phyloP scores from a whole-genome alignment of 2,888 invertebrate species.

The Neoscelio sp. region DNA sequence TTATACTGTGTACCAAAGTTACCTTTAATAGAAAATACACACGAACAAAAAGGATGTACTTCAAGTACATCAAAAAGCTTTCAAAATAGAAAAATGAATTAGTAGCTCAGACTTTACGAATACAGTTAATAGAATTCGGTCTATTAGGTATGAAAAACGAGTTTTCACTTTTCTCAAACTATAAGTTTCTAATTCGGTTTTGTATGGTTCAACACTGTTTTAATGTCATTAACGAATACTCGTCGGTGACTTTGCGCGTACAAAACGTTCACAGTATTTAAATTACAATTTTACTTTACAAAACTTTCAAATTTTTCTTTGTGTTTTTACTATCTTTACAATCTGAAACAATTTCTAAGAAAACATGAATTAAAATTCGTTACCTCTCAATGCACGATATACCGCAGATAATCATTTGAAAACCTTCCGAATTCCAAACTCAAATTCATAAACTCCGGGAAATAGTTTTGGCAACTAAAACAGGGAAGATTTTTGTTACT shows the following conservation, averaged over 20 bases:
- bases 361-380: too few species aligned
- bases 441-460: too few species aligned
- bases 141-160: constrained; percentile 56
- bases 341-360: too few species aligned
- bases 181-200: constrained; percentile 50
- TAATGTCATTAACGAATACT: constrained; percentile 44
- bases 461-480: constrained; percentile 6
- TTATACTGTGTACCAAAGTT: too few species aligned
- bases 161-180: constrained; percentile 59
- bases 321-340: too few species aligned
- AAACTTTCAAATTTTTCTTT: too few species aligned
- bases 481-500: neutral
- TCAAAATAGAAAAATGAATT: constrained; percentile 61
- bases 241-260: constrained; percentile 35
- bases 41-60: constrained; percentile 4
- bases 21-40: too few species aligned
- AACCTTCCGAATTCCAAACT: too few species aligned
- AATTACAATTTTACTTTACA: too few species aligned
- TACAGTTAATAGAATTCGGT: constrained; percentile 50
- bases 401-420: too few species aligned
- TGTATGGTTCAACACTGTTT: constrained; percentile 25
- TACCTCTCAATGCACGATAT: too few species aligned
- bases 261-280: too few species aligned
- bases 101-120: constrained; percentile 23
- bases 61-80: constrained; percentile 49